These are phyloP conservation scores for Anoplolepis gracilipes DNA, from an alignment of 1,140 invertebrate species.

Conservation along the genomic window DNA sequence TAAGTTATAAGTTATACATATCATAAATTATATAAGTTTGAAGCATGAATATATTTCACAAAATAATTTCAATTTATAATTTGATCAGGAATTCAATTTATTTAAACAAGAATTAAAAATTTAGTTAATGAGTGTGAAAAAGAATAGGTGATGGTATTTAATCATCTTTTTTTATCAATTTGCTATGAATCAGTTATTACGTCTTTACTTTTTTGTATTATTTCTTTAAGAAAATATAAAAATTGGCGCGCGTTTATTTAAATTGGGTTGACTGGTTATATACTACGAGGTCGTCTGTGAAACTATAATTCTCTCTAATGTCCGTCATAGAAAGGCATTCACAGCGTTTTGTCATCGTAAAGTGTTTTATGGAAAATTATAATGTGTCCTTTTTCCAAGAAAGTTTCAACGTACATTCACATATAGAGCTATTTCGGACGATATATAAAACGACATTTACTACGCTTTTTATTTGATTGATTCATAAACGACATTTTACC, in stretches of 20 bases:
- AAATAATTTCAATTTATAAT: not conserved
- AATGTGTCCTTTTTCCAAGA: conserved; percentile 73
- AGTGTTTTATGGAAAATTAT: conserved; percentile 83
- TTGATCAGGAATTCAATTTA: not conserved
- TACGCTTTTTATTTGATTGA: conserved; percentile 76
- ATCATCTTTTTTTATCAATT: conserved; percentile 10
- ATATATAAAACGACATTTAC: conserved; percentile 75
- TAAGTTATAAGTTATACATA: too few species aligned
- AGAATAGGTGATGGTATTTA: too few species aligned
- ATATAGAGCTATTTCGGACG: conserved; percentile 71
- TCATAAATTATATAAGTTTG: too few species aligned
- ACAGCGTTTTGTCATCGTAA: conserved; percentile 83
- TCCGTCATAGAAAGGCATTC: conserved; percentile 70
- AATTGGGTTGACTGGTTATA: conserved; percentile 47
- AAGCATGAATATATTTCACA: not conserved
- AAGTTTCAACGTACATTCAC: conserved; percentile 57
- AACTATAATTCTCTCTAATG: conserved; percentile 71
- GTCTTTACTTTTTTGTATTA: not conserved
- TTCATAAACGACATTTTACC: conserved; percentile 77
- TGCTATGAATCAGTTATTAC: not conserved
- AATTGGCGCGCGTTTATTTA: too few species aligned
- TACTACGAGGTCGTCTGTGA: conserved; percentile 65
- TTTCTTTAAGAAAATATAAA: not conserved
- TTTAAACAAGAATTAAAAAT: not conserved
- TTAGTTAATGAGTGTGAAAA: too few species aligned